These are phyloP conservation scores for Diaperis boleti DNA, from an alignment of 2,888 invertebrate genomes.

Conservation along the genomic window DNA sequence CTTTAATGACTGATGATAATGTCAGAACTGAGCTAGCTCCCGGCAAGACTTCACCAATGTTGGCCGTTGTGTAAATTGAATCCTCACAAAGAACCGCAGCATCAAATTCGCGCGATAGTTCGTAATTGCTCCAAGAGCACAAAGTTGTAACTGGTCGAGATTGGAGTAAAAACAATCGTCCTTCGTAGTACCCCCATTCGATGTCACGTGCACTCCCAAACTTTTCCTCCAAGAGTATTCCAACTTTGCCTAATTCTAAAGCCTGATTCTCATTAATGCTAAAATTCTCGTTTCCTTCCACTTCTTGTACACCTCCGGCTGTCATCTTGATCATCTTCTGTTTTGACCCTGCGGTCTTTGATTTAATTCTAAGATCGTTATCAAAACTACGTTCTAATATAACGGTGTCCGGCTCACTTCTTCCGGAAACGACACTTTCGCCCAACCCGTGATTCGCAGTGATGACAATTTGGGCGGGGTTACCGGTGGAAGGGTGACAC, in stretches of 20 bases:
- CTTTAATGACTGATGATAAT: slow-evolving; percentile 36
- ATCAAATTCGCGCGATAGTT: slow-evolving; percentile 84
- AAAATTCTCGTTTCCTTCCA: slow-evolving; percentile 49
- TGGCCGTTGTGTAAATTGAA: slow-evolving; percentile 78
- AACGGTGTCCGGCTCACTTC: slow-evolving; percentile 82
- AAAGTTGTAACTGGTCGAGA: slow-evolving; percentile 82
- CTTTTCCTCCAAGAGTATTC: slow-evolving; percentile 72
- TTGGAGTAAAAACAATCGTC: slow-evolving; percentile 77
- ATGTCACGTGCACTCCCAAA: slow-evolving; percentile 82
- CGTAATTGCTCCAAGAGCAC: slow-evolving; percentile 81
- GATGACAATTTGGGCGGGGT: slow-evolving; percentile 76
- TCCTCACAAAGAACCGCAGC: slow-evolving; percentile 73
- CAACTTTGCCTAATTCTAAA: slow-evolving; percentile 71
- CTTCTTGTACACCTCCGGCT: slow-evolving; percentile 58
- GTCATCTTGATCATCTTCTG: slow-evolving; percentile 67
- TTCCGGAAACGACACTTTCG: slow-evolving; percentile 86
- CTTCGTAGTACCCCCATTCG: slow-evolving; percentile 81
- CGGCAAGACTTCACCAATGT: slow-evolving; percentile 79
- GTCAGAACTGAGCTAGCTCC: slow-evolving; percentile 72
- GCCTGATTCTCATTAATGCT: slow-evolving; percentile 72
- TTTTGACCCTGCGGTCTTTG: slow-evolving; percentile 70
- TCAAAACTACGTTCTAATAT: slow-evolving; percentile 69
- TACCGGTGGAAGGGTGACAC: slow-evolving; percentile 79
- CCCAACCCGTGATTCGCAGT: slow-evolving; percentile 88
- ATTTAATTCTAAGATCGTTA: slow-evolving; percentile 66